Evolutionary conservation across 1,140 invertebrate species (phyloP).

Genomic region (Cydia amplana): DNA sequence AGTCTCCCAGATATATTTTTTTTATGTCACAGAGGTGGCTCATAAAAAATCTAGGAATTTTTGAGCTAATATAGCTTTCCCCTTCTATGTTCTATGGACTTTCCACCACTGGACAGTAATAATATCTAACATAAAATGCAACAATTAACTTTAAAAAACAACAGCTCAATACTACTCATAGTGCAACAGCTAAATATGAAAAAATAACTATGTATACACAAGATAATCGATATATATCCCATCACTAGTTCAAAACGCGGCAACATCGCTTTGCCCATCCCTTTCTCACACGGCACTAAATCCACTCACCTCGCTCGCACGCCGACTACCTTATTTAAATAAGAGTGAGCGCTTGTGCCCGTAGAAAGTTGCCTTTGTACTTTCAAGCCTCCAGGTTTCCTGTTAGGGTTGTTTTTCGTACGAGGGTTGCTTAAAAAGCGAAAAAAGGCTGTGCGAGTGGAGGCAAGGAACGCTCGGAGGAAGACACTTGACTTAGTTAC

Average conservation of each 20-base stretch:
- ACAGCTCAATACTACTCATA: neutral
- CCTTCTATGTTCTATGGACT: too few relatives aligned
- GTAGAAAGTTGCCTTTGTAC: constrained; percentile 39
- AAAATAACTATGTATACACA: neutral
- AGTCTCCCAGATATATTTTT: too few relatives aligned
- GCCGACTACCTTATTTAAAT: constrained; percentile 77
- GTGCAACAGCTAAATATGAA: neutral
- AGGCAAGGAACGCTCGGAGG: constrained; percentile 51
- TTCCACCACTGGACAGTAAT: constrained; percentile 26
- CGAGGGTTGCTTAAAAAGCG: constrained; percentile 45
- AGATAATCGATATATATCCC: constrained; percentile 35
- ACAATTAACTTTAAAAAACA: neutral
- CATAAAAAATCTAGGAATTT: too few relatives aligned
- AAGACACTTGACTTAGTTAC: constrained; percentile 55
- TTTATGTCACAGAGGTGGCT: too few relatives aligned
- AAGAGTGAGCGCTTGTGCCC: constrained; percentile 60
- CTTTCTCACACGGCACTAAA: constrained; percentile 52
- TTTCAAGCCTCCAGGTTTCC: constrained; percentile 46
- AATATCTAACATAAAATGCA: neutral
- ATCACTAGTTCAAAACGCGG: constrained; percentile 62
- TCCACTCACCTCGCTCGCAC: constrained; percentile 52
- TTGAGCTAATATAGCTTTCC: too few relatives aligned
- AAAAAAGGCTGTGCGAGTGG: constrained; percentile 66
- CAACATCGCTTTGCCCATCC: constrained; percentile 62
- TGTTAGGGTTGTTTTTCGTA: constrained; percentile 45